phyloP scores from a whole-genome alignment of 2,113 vertebrate species.

The Apteryx mantelli region DNA sequence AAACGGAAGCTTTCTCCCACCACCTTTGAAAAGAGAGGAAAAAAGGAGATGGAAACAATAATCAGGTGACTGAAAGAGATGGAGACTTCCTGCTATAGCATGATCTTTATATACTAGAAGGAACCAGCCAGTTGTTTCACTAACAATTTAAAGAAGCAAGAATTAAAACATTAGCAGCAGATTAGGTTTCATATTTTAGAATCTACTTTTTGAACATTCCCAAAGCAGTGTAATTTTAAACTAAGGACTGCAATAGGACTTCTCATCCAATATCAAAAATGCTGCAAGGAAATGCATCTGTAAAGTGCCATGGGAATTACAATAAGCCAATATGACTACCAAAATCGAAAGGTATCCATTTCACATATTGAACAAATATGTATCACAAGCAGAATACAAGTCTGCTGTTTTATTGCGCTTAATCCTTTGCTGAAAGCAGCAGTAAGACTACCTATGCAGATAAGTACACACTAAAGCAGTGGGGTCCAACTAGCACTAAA shows the following conservation, averaged over 20 bases:
- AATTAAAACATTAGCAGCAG: neutral
- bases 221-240: neutral
- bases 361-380: neutral
- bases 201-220: neutral
- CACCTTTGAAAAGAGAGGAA: slow-evolving; percentile 20
- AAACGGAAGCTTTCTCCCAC: slow-evolving; percentile 38
- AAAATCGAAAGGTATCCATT: neutral
- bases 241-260: neutral
- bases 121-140: neutral
- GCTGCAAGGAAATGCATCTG: neutral
- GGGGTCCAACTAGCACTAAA: neutral
- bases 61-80: neutral
- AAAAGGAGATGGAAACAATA: neutral
- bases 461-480: neutral
- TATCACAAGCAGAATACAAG: neutral
- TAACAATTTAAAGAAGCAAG: neutral
- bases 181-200: neutral
- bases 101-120: neutral
- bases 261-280: neutral
- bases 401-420: neutral
- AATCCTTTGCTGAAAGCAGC: neutral
- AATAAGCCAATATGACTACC: neutral
- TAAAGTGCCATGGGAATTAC: rapidly evolving
- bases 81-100: neutral
- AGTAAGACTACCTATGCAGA: neutral